Base-by-base conservation (phyloP, 2,888 invertebrate species). In the Cheilosia scutellata region DNA sequence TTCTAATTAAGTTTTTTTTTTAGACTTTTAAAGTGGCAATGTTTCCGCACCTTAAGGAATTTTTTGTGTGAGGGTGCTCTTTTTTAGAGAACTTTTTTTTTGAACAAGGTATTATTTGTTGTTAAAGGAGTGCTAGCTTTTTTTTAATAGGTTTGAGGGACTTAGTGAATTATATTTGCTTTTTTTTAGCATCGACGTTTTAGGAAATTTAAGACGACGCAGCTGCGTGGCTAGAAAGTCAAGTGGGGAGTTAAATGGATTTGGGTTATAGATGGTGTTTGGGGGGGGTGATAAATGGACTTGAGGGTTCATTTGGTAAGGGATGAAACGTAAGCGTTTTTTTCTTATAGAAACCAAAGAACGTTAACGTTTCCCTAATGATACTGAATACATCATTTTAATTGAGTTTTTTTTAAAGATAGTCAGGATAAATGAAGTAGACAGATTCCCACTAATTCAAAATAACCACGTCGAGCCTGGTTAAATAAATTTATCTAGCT, bases 1-100 rank as follows among this genome's bases (percentile, higher is more conserved):
- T 86, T 86, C 86, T 72, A 86, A 86, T 86, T 72, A 86, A 77
- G 71, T 86, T 86, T 86, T 80, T 84, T 71, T 16, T 9, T 33
- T 57, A 49, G 72, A 44, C 66, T 47, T 65, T 60, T 63, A 51
- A 68, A 77, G 62, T 66, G 75, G 11, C 60, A 66, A 66, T 68
- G 71, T 72, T 80, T 66, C 62, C 66, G 68, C 16, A 29, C 29
- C 55, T 55, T 58, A 27, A 66, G 72, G 72, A 71, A 63, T 78
- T 74, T 55, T 16, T 25, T 4, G 47, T 13, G 37, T 31, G 60
- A 63, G 79, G 79, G 83, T 79, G 68, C 62, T 49, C 51, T 68
- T 82, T 82, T 53, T 55, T 37, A 33, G 33, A 13, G 31, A 72
- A 31, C 13, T 55, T 58, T 65, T 77, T 76, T 74, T 58, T 20